These are phyloP conservation scores for Drosophila funebris DNA, from an alignment of 1,140 invertebrate genomes.

Conservation along the genomic window DNA sequence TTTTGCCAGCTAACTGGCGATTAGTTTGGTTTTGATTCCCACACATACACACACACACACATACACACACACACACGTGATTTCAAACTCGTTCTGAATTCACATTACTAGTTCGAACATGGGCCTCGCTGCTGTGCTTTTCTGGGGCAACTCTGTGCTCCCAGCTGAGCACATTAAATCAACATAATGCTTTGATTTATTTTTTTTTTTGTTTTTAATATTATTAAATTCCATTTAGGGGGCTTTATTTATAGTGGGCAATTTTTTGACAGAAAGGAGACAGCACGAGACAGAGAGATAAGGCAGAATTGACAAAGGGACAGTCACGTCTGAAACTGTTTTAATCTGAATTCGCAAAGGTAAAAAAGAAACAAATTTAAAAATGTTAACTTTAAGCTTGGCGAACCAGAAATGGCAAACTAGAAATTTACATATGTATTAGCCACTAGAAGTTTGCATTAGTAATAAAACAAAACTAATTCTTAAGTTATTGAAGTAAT, in stretches of 20 bases:
- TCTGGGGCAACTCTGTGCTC: background rate
- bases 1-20: too few species aligned
- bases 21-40: constrained; percentile 23
- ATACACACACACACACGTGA: background rate
- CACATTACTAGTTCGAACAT: background rate
- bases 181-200: constrained; percentile 60
- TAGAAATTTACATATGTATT: too few species aligned
- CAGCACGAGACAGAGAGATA: background rate
- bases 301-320: too few species aligned
- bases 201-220: constrained; percentile 23
- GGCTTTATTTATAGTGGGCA: background rate
- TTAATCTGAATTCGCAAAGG: too few species aligned
- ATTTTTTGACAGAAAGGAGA: background rate
- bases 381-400: too few species aligned
- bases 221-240: constrained; percentile 15
- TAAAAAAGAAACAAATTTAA: too few species aligned
- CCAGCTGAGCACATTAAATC: constrained; percentile 53
- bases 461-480: too few species aligned
- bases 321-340: too few species aligned
- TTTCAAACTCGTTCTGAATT: background rate
- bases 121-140: background rate
- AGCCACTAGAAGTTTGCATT: too few species aligned
- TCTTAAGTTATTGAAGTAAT: too few species aligned
- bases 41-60: background rate
- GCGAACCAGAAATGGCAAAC: too few species aligned